Base-by-base conservation (phyloP, 1,140 invertebrate genomes). In the Telenomus remus region DNA sequence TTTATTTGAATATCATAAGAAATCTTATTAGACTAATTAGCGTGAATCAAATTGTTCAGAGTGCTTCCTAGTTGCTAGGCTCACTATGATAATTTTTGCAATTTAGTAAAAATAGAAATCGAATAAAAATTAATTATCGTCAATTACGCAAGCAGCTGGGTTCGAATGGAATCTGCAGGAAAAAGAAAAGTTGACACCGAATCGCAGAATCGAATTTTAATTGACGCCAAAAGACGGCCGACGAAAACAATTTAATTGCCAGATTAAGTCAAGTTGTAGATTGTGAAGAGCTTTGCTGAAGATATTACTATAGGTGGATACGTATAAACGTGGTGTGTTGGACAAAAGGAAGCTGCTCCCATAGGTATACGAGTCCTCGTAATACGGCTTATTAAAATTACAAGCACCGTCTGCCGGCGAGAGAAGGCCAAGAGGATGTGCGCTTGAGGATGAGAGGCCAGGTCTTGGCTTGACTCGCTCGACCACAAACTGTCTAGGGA, bases 361-460 rank as follows among this genome's bases (percentile, higher is more conserved):
- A 73, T 78, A 81, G 79, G 65, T 74, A 76, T 76, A 76, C 49
- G 70, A 39, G 55, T 74, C 60, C 70, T 76, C 79, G 83, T 87
- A 84, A 87, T 84, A 84, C 65, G 81, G 85, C 83, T 88, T 87
- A 88, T 88, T 88, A 88, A 87, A 88, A 87, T 88, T 87, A 86
- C 83, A 88, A 68, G 57, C 59, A 74, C 54, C 54, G 74, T 61
- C 64, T 63, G 60, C 13, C 51, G 11, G 44, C 13, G 51, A 44
- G 63, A 55, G 46, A 39, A 59, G 64, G 46, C 59, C 53, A 65
- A 64, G 60, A 15, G 43, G 53, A 66, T 46, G 61, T 50, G 49
- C 13, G 42, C 39, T 15, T 37, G 42, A 34, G 56, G 34, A 44
- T 51, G 43, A 14, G 37, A 33, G 39, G 43, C 19, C 37, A 59